These are phyloP conservation scores for Corythornis leucogaster DNA, from an alignment of 2,797 vertebrate species.

Conservation along the genomic window DNA sequence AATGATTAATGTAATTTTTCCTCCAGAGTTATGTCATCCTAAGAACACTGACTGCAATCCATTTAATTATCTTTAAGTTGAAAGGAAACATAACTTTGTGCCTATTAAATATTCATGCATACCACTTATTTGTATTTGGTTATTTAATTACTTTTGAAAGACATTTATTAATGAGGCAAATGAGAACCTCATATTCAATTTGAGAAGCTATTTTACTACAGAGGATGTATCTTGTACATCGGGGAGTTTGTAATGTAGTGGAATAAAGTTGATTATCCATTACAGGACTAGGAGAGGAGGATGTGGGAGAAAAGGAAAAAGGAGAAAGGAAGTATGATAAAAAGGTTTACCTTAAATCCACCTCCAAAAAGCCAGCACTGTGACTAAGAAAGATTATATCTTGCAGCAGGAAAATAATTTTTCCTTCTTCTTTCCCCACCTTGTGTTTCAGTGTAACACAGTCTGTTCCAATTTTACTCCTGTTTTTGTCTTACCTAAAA, in stretches of 20 bases:
- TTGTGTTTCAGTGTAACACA: neutral
- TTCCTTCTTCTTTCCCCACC: neutral
- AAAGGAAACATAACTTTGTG: slow-evolving; percentile 27
- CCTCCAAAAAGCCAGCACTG: neutral
- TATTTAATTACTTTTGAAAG: slow-evolving; percentile 30
- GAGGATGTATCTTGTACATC: neutral
- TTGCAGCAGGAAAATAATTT: neutral
- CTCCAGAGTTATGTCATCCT: neutral
- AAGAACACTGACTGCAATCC: neutral
- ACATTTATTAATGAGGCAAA: neutral
- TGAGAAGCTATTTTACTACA: neutral
- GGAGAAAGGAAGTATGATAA: neutral
- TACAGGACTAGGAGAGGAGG: neutral
- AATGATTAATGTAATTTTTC: slow-evolving; percentile 31
- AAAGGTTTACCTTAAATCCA: neutral
- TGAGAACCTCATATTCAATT: neutral
- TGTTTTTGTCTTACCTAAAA: neutral
- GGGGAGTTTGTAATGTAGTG: neutral
- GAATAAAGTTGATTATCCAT: neutral
- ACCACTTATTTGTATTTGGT: neutral
- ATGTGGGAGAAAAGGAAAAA: neutral
- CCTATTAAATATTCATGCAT: slow-evolving; percentile 19
- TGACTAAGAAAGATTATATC: neutral
- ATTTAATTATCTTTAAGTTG: slow-evolving; percentile 27
- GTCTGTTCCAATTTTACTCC: neutral